Percentiles rank a stretch among this genome's conserved stretches.
These are phyloP conservation scores for Brachyptera putata DNA, from an alignment of 2,888 invertebrate genomes.

Conservation along the genomic window DNA sequence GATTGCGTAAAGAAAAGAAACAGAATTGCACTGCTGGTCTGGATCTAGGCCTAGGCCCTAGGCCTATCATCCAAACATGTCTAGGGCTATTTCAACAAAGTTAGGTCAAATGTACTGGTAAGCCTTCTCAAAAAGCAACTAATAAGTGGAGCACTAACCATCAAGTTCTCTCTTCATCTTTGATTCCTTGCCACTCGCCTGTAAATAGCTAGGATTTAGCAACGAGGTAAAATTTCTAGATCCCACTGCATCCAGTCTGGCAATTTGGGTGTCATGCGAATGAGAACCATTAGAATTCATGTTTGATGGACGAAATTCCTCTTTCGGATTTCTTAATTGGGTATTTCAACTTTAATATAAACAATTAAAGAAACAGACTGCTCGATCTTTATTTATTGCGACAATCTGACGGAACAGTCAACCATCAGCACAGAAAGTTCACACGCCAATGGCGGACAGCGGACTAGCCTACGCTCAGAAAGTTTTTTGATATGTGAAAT, in stretches of 20 bases:
- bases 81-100: too few species aligned
- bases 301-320: neutral
- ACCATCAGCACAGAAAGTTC: too few species aligned
- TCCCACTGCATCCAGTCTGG: constrained; percentile 22
- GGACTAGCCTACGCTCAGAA: too few species aligned
- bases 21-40: too few species aligned
- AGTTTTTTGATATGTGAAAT: too few species aligned
- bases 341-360: neutral
- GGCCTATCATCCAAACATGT: too few species aligned
- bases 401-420: too few species aligned
- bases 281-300: constrained; percentile 27
- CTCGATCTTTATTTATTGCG: neutral
- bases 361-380: neutral
- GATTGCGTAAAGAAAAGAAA: too few species aligned
- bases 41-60: too few species aligned
- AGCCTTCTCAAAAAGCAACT: neutral
- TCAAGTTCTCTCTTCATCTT: constrained; percentile 22
- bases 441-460: too few species aligned
- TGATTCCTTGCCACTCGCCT: constrained; percentile 24
- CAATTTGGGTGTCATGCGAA: constrained; percentile 22
- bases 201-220: constrained; percentile 28
- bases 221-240: constrained; percentile 27
- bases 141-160: constrained; percentile 6
- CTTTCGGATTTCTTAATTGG: neutral
- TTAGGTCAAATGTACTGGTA: too few species aligned